Evolutionary conservation across 1,140 invertebrate species (phyloP), one percentile per base, ranked within the genome.

Genomic region (Alviniconcha marisindica): DNA sequence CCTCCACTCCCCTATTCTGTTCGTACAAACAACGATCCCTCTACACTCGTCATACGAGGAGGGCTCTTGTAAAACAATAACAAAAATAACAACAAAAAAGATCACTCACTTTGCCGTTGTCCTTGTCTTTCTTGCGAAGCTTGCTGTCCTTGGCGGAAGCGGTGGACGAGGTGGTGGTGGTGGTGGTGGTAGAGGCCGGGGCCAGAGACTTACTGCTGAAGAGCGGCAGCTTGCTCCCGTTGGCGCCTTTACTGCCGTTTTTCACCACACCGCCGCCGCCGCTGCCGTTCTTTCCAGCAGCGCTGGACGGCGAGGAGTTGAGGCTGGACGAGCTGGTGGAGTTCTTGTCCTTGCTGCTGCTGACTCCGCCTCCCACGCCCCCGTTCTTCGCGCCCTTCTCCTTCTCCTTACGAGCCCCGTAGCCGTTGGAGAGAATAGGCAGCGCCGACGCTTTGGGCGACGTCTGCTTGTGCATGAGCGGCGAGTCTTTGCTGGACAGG

Each of bases 141-240:
- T 84, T 77, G 71, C 84, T 89, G n/a, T 90, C 89, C 63, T 90
- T 90, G 74, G 87, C 77, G 83, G 87, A 88, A 51, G 85, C 85
- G 54, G 88, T 83, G 82, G 87, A 85, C 54, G 81, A 84, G 40
- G 85, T 90, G 74, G 87, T 77, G 83, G 87, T 88, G 60, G 85
- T 85, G 54, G 88, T 83, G 82, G 87, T 85, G 66, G 81, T 83
- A 31, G 85, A 82, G 31, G 38, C 81, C 36, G 66, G 71, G 5
- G 77, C 69, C 42, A 82, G 74, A 31, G 84, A 85, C 85, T 88
- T 89, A 63, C 84, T 86, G 40, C 51, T 85, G 63, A 90, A 89
- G 24, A 91, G 81, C 21, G 90, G 90, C 56, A 91, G 85, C 82
- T 83, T 87, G 83, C 85, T 87, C 85, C 84, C 48, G 89, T 88